Base-by-base conservation (phyloP, 2,888 invertebrate species). In the Acleris sparsana region DNA sequence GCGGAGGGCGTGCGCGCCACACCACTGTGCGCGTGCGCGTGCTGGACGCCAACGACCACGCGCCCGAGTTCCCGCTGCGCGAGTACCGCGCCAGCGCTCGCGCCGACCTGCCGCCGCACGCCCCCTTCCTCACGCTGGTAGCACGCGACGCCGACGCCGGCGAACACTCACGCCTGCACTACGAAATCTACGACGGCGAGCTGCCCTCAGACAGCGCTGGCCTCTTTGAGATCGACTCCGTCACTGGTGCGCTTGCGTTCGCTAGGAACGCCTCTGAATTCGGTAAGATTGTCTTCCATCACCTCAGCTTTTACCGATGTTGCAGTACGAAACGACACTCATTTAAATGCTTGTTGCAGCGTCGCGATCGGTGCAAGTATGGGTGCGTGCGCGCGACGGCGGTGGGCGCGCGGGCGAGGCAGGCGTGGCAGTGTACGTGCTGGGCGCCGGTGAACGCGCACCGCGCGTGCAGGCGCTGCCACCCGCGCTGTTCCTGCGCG, bases 321-420 rank as follows among this genome's bases (percentile, higher is more conserved):
- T 9, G 9, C 33, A 9, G 9, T 33, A 33, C 9, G 33, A 33
- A 9, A 33, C 33, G 33, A 33, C 9, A 9, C 9, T 33, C 9
- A 33, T 9, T 9, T 33, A 9, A 33, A 33, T 16, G 13, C 39
- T 57, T 46, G 25, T 20, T 78, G 68, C 81, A 96, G 96, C 95
- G 82, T 96, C 96, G 67, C 95, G 96, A 85, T 93, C 95, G 62
- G 95, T 97, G 84, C 97, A 97, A 89, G 96, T 98, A 84, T 98
- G 98, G 89, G 96, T 99, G 60, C 94, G 97, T 68, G 99, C 97
- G 17, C 95, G 95, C 58, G 98, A 99, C 90, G 94, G 94, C 76
- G 98, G 98, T 65, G 94, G 96, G 52, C 95, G 96, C 71, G 96
- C 97, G 84, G 94, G 95, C 48, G 97, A 97, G 82, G 96, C 97